Percentiles rank a stretch among this genome's conserved stretches.
phyloP scores from a whole-genome alignment of 2,113 vertebrate genomes.

The Corapipo altera region DNA sequence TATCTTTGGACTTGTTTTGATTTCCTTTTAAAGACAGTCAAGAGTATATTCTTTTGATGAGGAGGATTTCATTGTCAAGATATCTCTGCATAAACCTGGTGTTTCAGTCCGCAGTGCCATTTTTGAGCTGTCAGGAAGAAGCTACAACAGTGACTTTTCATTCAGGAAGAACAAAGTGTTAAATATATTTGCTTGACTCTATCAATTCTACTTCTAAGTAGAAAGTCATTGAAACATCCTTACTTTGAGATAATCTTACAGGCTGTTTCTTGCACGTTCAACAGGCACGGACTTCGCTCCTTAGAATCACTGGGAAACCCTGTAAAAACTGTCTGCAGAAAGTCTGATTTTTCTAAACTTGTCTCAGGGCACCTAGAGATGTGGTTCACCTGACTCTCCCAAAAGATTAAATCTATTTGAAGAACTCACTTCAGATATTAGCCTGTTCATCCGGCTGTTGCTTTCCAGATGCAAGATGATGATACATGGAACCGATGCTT shows the following conservation, averaged over 20 bases:
- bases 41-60: not conserved
- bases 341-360: not conserved
- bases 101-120: not conserved
- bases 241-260: not conserved
- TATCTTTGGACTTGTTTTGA: constrained; percentile 21
- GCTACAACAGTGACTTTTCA: not conserved
- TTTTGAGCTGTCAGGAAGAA: not conserved
- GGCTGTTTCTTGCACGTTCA: not conserved
- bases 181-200: not conserved
- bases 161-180: not conserved
- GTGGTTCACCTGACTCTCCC: not conserved
- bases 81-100: not conserved
- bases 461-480: not conserved
- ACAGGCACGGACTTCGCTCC: not conserved
- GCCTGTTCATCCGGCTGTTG: not conserved
- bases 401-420: not conserved
- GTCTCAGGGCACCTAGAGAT: not conserved
- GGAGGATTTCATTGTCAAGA: not conserved
- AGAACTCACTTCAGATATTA: not conserved
- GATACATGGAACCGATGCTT: not conserved
- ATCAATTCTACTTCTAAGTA: not conserved
- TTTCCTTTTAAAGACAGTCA: constrained; percentile 8
- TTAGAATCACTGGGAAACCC: not conserved
- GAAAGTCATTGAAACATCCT: not conserved
- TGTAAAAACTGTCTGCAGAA: not conserved